Evolutionary conservation across 1,140 invertebrate species (phyloP), one percentile per base, ranked within the genome.

Genomic region (Calosoma granatense): DNA sequence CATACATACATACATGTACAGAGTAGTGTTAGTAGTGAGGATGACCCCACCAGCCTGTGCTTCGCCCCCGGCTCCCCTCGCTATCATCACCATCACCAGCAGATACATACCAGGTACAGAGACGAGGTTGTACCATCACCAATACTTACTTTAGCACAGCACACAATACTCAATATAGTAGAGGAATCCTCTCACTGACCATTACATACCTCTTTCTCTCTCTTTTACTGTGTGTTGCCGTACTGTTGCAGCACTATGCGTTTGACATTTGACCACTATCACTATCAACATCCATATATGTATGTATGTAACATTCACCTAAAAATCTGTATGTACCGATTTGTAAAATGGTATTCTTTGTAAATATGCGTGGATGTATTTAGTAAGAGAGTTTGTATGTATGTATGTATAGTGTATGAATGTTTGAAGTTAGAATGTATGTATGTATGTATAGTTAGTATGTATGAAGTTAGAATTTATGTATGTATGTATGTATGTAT

Each of bases 201-300:
- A 51, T 59, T 60, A 59, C 61, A 59, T 57, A 55, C n/a, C 26
- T n/a, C n/a, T n/a, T 9, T 9, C 6, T 36, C 26, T n/a, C 26
- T n/a, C 26, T n/a, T 36, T n/a, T 36, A n/a, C n/a, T n/a, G 26
- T 36, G n/a, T 36, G 26, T 36, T 36, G 6, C 6, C 26, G 6
- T 9, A 36, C 26, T n/a, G 6, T 6, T 36, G 6, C 6, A 6
- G 6, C 6, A 36, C 26, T n/a, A 6, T 6, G 6, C 26, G 26
- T 36, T 23, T 58, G 60, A 59, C 57, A 59, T 60, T 59, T 57
- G 59, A 62, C 59, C 63, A 65, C 61, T 65, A 61, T 64, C 61
- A 63, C 63, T 63, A 65, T 65, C 63, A 36, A 9, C 26, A 9
- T 36, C n/a, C n/a, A n/a, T n/a, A n/a, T n/a, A n/a, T n/a, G n/a